Percentiles rank a stretch among this genome's conserved stretches.
Conservation (phyloP, 2,888 invertebrate genomes). For the Chloromyia formosa region DNA sequence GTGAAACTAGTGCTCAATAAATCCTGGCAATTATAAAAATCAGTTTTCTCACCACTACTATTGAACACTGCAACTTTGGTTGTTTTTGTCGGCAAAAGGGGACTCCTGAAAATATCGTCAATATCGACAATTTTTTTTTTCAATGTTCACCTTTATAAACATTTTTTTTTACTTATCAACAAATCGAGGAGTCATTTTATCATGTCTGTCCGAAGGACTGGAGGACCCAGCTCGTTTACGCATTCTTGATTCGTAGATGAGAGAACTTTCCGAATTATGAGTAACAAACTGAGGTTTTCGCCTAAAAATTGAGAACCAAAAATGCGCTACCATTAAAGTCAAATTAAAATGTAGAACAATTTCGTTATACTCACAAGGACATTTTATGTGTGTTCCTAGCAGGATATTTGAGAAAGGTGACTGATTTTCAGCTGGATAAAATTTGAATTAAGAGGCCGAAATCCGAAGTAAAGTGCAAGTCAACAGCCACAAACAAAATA, state of each 20-base stretch:
- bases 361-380: no score
- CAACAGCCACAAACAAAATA: no score
- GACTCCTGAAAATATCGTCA: slow-evolving; percentile 1
- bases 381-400: no score
- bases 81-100: not conserved
- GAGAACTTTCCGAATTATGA: slow-evolving; percentile 12
- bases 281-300: not conserved
- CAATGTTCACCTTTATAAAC: no score
- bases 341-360: no score
- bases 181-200: not conserved
- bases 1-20: not conserved
- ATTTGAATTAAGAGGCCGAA: no score
- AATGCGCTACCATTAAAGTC: no score
- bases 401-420: no score
- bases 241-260: not conserved
- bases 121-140: not conserved
- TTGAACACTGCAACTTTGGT: slow-evolving; percentile 11
- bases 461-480: no score
- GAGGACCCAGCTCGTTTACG: not conserved
- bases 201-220: not conserved
- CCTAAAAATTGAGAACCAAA: not conserved
- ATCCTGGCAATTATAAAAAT: not conserved
- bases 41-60: slow-evolving; percentile 22
- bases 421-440: no score
- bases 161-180: not conserved